Conservation (phyloP, 2,113 vertebrate species). For the Pelusios castaneus region DNA sequence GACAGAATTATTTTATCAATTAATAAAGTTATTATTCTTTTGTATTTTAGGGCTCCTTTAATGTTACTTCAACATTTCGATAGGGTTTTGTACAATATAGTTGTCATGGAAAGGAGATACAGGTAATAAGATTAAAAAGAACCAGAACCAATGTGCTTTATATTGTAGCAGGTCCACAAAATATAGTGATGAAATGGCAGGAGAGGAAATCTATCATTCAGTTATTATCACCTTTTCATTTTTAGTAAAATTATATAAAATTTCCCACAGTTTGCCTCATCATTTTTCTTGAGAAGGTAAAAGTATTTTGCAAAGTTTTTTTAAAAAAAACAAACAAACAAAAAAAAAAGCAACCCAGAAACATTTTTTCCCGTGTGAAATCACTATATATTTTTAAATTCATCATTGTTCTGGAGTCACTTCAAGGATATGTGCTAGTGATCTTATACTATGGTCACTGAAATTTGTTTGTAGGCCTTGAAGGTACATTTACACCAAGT, state of each 20-base stretch:
- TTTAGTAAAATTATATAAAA: neutral
- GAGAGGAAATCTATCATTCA: neutral
- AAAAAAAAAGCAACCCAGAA: neutral
- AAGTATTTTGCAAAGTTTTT: neutral
- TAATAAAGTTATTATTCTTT: neutral
- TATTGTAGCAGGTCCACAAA: neutral
- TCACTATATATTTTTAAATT: neutral
- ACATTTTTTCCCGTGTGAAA: neutral
- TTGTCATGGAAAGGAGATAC: neutral
- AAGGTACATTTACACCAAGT: neutral
- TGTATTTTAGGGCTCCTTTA: neutral
- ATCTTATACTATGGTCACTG: neutral
- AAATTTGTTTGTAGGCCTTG: neutral
- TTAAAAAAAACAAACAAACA: neutral
- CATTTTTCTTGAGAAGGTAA: neutral
- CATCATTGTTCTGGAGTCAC: neutral
- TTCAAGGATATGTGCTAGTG: neutral
- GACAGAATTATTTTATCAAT: neutral
- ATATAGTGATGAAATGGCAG: neutral
- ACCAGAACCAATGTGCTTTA: fast-evolving
- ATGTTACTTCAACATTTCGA: neutral
- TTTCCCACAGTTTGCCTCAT: neutral
- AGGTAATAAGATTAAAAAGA: neutral
- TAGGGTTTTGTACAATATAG: neutral
- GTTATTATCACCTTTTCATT: neutral